Percentiles rank a stretch among this genome's conserved stretches.
Evolutionary conservation across 2,113 vertebrate species (phyloP).

Genomic region (Boulengeromyrus knoepffleri): DNA sequence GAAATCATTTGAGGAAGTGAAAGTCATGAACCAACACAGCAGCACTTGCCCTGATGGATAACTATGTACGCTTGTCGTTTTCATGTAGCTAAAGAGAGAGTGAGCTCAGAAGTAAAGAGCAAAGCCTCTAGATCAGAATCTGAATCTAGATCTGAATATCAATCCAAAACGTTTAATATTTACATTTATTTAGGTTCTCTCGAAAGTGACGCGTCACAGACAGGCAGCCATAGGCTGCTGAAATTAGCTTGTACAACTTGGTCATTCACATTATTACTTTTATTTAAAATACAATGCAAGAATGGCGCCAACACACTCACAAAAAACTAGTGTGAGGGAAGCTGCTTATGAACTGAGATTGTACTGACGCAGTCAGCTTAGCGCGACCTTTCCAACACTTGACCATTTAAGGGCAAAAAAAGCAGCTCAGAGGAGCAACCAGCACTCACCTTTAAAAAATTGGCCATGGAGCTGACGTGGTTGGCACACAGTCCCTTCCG

Average conservation of each 20-base stretch:
- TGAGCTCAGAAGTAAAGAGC: background rate
- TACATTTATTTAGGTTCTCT: background rate
- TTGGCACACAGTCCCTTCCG: conserved; percentile 82
- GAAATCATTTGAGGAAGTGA: background rate
- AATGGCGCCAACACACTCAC: background rate
- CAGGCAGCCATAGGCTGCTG: background rate
- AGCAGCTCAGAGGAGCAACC: background rate
- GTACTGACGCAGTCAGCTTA: background rate
- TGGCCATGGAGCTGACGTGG: conserved; percentile 77
- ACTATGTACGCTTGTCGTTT: background rate
- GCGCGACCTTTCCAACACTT: background rate
- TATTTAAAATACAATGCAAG: background rate
- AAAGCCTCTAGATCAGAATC: background rate
- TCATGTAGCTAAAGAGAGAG: background rate
- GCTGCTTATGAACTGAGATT: background rate
- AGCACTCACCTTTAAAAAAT: conserved; percentile 76
- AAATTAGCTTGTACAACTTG: background rate
- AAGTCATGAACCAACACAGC: background rate
- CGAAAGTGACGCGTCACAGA: background rate
- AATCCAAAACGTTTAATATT: background rate
- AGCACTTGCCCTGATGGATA: background rate
- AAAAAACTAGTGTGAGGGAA: background rate
- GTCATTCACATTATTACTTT: background rate
- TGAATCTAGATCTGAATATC: background rate
- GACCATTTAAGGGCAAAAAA: background rate